Conservation (phyloP, 2,888 invertebrate species). For the Campopleginae sp. region DNA sequence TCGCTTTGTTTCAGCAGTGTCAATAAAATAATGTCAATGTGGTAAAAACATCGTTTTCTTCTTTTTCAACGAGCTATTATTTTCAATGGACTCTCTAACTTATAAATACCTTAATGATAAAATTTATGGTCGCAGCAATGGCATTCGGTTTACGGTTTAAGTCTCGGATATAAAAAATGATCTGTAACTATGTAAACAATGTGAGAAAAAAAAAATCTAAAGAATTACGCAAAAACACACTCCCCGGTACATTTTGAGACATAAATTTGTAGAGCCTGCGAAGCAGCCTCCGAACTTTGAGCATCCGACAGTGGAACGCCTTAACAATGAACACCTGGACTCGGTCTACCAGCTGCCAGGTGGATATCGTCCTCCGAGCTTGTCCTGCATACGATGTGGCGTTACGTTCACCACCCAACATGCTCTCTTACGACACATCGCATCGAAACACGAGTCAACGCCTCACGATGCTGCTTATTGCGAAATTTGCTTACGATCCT, state of each 20-base stretch:
- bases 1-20: conserved; percentile 76
- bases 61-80: background rate
- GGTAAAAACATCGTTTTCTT: conserved; percentile 54
- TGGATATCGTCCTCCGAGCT: conserved; percentile 70
- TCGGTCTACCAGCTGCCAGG: conserved; percentile 48
- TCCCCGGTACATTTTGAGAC: conserved; percentile 69
- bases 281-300: background rate
- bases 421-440: conserved; percentile 77
- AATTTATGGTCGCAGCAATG: conserved; percentile 67
- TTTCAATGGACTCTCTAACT: background rate
- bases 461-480: conserved; percentile 76
- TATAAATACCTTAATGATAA: background rate
- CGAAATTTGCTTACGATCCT: conserved; percentile 76
- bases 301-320: background rate
- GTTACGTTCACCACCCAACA: conserved; percentile 77
- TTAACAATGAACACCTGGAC: conserved; percentile 57
- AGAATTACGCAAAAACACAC: conserved; percentile 5
- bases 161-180: conserved; percentile 25
- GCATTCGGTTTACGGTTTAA: conserved; percentile 71
- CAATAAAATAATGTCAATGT: conserved; percentile 73
- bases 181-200: conserved; percentile 10
- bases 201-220: conserved; percentile 3
- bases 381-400: conserved; percentile 74
- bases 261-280: conserved; percentile 73
- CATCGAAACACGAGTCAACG: conserved; percentile 77